These are phyloP conservation scores for Drosophila colorata DNA, from an alignment of 2,888 invertebrate genomes.

Conservation along the genomic window DNA sequence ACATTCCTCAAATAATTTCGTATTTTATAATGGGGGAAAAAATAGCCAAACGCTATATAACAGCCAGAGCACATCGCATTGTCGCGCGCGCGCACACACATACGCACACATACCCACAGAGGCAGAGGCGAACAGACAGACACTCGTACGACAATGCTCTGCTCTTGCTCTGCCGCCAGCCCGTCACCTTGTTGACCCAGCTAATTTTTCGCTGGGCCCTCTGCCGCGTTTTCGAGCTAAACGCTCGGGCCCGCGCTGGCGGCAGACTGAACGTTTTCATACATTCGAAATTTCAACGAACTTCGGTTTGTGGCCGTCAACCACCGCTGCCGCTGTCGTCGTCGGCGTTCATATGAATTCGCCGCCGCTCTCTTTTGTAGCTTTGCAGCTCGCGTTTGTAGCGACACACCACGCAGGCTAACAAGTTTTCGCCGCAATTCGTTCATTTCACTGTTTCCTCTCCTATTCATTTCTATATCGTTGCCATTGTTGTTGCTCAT, in stretches of 20 bases:
- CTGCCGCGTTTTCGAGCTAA: constrained; percentile 71
- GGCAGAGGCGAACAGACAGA: constrained; percentile 12
- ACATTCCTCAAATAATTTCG: constrained; percentile 64
- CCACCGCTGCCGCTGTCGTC: constrained; percentile 59
- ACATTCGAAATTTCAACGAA: constrained; percentile 76
- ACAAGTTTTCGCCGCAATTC: constrained; percentile 36
- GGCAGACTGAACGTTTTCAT: constrained; percentile 77
- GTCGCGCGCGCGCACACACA: constrained; percentile 32
- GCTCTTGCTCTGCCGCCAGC: constrained; percentile 32
- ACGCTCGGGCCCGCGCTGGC: constrained; percentile 76
- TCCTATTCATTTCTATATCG: constrained; percentile 27
- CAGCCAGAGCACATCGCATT: constrained; percentile 43
- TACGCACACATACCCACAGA: constrained; percentile 9
- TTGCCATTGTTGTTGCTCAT: constrained; percentile 19
- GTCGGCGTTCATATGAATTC: constrained; percentile 51
- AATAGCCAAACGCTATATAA: constrained; percentile 47
- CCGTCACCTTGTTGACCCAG: constrained; percentile 52
- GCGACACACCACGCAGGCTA: constrained; percentile 8
- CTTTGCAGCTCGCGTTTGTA: constrained; percentile 38
- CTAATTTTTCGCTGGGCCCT: constrained; percentile 63
- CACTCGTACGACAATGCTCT: constrained; percentile 25
- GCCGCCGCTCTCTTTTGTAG: constrained; percentile 55
- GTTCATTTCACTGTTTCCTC: constrained; percentile 25
- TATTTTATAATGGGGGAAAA: constrained; percentile 53
- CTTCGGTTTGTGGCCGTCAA: constrained; percentile 67